A percentile compares a stretch with the other conserved stretches of the same genome.
Conservation (phyloP, 2,113 vertebrate genomes). For the Setophaga petechia region DNA sequence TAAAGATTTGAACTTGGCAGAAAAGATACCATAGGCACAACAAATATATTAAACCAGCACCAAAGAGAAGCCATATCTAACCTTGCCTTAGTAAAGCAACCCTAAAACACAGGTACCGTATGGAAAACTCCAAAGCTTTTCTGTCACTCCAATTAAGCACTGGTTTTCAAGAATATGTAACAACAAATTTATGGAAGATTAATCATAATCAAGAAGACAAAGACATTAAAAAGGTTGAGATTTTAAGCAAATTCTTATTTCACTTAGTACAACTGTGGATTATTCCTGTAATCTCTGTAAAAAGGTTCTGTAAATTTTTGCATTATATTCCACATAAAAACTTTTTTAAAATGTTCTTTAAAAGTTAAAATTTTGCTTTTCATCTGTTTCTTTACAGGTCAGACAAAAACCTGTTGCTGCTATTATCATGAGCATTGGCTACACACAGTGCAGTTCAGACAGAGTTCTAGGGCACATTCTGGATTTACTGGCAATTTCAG, state of each 20-base stretch:
- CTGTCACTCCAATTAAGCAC: background rate
- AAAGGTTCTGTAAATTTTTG: background rate
- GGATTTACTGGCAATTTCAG: background rate
- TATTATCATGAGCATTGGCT: background rate
- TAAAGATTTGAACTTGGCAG: background rate
- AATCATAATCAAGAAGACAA: background rate
- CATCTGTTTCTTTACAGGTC: background rate
- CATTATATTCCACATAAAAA: background rate
- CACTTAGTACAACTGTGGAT: background rate
- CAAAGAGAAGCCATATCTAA: background rate
- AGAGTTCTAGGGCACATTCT: background rate
- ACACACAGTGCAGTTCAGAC: background rate
- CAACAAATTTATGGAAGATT: background rate
- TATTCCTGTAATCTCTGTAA: background rate
- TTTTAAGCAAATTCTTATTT: background rate
- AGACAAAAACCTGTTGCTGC: background rate
- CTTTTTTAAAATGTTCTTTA: rapidly evolving
- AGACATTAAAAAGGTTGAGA: background rate
- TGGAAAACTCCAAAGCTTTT: background rate
- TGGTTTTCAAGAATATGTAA: background rate
- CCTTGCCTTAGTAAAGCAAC: background rate
- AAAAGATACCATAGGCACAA: background rate
- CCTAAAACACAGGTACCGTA: background rate
- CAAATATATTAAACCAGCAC: background rate
- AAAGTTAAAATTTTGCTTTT: background rate